phyloP scores from a whole-genome alignment of 1,140 invertebrate species.

The Ceratosolen fusciceps region DNA sequence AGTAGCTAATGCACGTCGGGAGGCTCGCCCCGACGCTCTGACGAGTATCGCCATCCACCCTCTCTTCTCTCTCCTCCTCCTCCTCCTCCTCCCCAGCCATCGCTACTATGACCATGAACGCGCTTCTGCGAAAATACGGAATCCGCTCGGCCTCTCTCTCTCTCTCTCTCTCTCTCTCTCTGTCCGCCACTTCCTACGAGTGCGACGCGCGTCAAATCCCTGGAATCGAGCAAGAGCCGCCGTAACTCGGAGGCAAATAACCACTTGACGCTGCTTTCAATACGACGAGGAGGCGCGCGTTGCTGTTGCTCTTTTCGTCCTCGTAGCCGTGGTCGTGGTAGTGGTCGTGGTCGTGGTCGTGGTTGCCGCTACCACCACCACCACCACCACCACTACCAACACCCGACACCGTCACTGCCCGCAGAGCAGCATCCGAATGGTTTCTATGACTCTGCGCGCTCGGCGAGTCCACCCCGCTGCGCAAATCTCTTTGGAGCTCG shows the following conservation, averaged over 20 bases:
- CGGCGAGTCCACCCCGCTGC: neutral
- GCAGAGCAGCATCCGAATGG: neutral
- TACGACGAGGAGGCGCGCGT: neutral
- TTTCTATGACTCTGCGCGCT: slow-evolving; percentile 22
- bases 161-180: neutral
- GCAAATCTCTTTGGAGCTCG: neutral
- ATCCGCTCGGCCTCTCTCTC: slow-evolving; percentile 1
- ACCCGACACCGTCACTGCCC: neutral
- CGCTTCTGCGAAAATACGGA: slow-evolving; percentile 27
- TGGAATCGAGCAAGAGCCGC: slow-evolving; percentile 30
- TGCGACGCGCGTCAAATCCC: slow-evolving; percentile 20
- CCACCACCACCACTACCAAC: too few relatives aligned
- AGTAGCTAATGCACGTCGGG: too few relatives aligned
- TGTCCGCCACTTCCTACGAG: neutral
- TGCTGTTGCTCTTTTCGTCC: neutral
- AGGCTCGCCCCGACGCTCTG: too few relatives aligned
- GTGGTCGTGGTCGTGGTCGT: too few relatives aligned
- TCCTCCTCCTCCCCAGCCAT: neutral
- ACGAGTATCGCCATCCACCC: neutral
- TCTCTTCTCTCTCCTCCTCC: neutral
- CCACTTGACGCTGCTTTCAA: slow-evolving; percentile 25
- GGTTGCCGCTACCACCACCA: neutral
- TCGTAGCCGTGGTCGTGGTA: too few relatives aligned
- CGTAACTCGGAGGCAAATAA: slow-evolving; percentile 37
- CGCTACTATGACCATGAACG: neutral